Base-by-base conservation (phyloP, 2,888 invertebrate species). In the Pheosia tremula region DNA sequence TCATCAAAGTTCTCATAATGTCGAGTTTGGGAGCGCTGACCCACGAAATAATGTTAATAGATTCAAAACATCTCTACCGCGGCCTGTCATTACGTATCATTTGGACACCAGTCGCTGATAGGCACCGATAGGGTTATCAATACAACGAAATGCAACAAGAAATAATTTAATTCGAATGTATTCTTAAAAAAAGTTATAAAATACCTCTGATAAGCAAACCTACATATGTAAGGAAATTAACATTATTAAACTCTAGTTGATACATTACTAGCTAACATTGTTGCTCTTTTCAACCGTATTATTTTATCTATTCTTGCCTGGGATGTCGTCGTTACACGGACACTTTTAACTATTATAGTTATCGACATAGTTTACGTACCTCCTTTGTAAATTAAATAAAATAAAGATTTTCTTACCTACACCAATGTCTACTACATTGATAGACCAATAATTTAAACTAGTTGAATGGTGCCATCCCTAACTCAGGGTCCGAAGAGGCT, bases 51-150 rank as follows among this genome's bases (percentile, higher is more conserved):
- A 71, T 65, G 71, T 67, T 74, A 76, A 80, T 79, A 79, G 75
- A 78, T 79, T 77, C 72, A 68, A 78, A 76, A 71, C 71, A 71
- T 72, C 70, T 74, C 67, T 58, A 63, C 53, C 56, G 61, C 60
- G 64, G 68, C 65, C 66, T 72, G 69, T 79, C 72, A 82, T 82
- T 82, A 82, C 63, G 50, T 66, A 69, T 76, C 71, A 79, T 82
- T 74, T 78, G 60, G 71, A 64, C 64, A 36, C 56, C 45, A 72
- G 66, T 70, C 59, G 53, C 39, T 61, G 66, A 66, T 64, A 55
- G 65, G 6, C 41, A 8, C 38, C 38, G 38, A 11, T 55, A 72
- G 71, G 71, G 71, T 53, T 72, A 63, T 4, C 69, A 64, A 37
- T 36, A 60, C 9, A 7, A 50, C 43, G 50, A 55, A 58, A 60